phyloP scores from a whole-genome alignment of 37 sponge, comb jelly and placozoan species.

The Trichoplax adhaerens region DNA sequence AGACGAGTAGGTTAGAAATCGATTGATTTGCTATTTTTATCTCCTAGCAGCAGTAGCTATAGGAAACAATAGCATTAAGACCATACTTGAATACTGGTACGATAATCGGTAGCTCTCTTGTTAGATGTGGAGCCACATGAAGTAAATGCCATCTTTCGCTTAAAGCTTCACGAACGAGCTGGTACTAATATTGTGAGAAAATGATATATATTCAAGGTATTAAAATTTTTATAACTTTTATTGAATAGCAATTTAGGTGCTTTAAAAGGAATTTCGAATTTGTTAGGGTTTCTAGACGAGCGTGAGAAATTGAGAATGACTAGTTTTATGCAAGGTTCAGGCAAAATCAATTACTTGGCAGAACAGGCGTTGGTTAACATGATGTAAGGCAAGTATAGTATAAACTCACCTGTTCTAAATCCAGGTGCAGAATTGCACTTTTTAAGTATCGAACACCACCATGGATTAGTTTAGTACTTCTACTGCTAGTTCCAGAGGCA shows the following conservation, averaged over 20 bases:
- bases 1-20: not conserved
- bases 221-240: not conserved
- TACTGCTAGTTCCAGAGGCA: conserved; percentile 87
- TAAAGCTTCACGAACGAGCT: conserved; percentile 84
- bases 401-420: conserved; percentile 35
- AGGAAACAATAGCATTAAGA: not conserved
- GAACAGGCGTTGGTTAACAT: not conserved
- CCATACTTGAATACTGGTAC: conserved; percentile 80
- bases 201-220: not conserved
- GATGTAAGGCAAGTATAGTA: not conserved
- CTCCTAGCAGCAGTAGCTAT: not conserved
- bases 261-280: no score
- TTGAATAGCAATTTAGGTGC: not conserved
- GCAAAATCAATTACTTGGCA: no score
- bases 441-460: conserved; percentile 95
- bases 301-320: no score
- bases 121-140: conserved; percentile 86
- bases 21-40: not conserved
- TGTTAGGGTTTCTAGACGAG: no score
- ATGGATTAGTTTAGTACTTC: conserved; percentile 97
- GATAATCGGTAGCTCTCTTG: conserved; percentile 89
- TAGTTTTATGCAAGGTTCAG: no score
- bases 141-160: conserved; percentile 82
- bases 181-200: conserved; percentile 31
- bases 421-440: conserved; percentile 80